Evolutionary conservation across 2,113 vertebrate genomes (phyloP), one percentile per base, ranked within the genome.

Genomic region (Rhegmatorhina hoffmannsi): DNA sequence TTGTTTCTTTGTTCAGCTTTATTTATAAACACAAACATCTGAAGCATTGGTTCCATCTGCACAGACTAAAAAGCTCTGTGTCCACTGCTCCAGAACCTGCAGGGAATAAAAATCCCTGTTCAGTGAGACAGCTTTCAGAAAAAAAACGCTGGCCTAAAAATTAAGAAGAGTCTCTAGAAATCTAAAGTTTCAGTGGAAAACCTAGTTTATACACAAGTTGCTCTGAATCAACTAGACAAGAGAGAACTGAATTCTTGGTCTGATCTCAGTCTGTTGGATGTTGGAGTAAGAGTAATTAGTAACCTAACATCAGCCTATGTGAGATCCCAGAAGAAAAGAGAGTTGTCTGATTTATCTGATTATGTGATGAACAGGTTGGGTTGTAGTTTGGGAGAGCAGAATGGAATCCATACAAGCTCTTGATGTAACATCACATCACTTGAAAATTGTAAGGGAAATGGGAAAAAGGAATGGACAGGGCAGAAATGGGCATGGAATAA

Each of bases 1-100:
- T 83, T 94, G 58, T 63, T 81, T 63, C 34, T 82, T 84, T 91
- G 47, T 92, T 89, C 26, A 33, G 89, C 25, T 95, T 94, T 94
- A 95, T 95, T 90, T 89, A 73, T 82, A 62, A 95, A 87, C 29
- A 72, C 34, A 56, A 46, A 49, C 40, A 76, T 89, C 74, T 85
- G 84, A 95, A 94, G 43, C 75, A 76, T 13, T 80, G 43, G 25
- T 43, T 92, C 70, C 74, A 85, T 95, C 62, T 92, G 67, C 70
- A 66, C 75, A 83, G 81, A 14, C 31, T 79, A 58, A 79, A 91
- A 91, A 76, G 9, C 53, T 67, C 56, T 68, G 15, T 78, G 53
- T 84, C 53, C 89, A 18, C 19, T 73, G 40, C 34, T 90, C 49
- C 82, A 85, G 59, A 88, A 72, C 25, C 18, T 55, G 44, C 11